These are phyloP conservation scores for Thymelicus acteon DNA, from an alignment of 2,888 invertebrate species.

Conservation along the genomic window DNA sequence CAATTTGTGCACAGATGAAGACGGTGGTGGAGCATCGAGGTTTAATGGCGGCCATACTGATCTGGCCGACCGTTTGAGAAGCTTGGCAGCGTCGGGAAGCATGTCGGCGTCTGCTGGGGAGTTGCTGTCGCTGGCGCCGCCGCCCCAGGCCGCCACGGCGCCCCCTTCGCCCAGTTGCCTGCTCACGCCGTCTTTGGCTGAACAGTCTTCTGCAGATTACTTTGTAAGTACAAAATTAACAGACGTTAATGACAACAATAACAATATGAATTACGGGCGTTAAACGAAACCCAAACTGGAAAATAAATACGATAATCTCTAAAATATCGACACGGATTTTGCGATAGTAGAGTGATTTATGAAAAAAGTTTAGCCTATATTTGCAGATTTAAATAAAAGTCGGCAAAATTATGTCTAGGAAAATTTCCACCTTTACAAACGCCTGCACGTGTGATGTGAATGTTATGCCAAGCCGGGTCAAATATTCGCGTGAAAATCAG, in stretches of 20 bases:
- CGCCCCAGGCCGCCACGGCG: conserved; percentile 76
- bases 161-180: conserved; percentile 80
- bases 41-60: conserved; percentile 71
- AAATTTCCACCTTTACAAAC: too few relatives aligned
- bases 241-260: background rate
- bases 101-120: conserved; percentile 77
- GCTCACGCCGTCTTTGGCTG: conserved; percentile 74
- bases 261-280: too few relatives aligned
- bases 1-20: conserved; percentile 69
- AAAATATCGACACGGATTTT: too few relatives aligned
- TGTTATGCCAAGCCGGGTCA: too few relatives aligned
- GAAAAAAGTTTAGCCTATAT: too few relatives aligned
- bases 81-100: conserved; percentile 76
- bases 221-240: conserved; percentile 64
- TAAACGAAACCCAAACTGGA: too few relatives aligned
- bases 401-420: too few relatives aligned
- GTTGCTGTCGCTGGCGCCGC: conserved; percentile 76
- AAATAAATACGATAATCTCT: too few relatives aligned
- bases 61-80: conserved; percentile 73
- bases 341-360: too few relatives aligned
- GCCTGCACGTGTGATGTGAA: too few relatives aligned
- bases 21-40: conserved; percentile 53
- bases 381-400: too few relatives aligned
- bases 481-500: too few relatives aligned
- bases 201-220: conserved; percentile 73